phyloP scores from a whole-genome alignment of 2,113 vertebrate species.

The Phocoena sinus region DNA sequence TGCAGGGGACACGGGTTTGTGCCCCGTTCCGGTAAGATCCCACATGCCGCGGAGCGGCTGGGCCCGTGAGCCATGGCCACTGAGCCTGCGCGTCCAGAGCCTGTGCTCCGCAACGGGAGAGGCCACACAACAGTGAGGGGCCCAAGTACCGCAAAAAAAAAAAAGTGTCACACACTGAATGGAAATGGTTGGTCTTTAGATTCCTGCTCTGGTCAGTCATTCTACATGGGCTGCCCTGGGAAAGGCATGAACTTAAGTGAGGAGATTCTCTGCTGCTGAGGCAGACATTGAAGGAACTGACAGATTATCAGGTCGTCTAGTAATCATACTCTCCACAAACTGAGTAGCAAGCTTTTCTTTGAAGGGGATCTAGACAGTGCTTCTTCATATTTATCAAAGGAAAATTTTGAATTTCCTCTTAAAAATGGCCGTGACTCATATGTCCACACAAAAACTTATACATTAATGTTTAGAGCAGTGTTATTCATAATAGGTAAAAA shows the following conservation, averaged over 20 bases:
- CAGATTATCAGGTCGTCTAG: background rate
- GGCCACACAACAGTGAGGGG: too few relatives aligned
- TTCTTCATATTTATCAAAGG: background rate
- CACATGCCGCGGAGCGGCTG: too few relatives aligned
- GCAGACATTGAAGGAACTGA: background rate
- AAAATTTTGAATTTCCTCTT: background rate
- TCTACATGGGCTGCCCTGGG: background rate
- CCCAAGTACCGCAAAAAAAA: too few relatives aligned
- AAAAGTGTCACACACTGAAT: background rate
- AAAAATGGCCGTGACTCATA: background rate
- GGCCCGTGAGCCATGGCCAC: too few relatives aligned
- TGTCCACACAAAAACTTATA: background rate
- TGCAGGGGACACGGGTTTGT: too few relatives aligned
- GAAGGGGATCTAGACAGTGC: background rate
- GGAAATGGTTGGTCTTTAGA: background rate
- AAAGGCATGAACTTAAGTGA: background rate
- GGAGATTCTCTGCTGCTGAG: background rate
- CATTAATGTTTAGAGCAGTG: background rate
- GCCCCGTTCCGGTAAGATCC: too few relatives aligned
- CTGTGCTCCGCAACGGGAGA: too few relatives aligned
- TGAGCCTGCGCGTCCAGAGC: too few relatives aligned
- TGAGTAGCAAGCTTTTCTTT: background rate
- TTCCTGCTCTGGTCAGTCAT: background rate
- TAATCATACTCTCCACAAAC: background rate
- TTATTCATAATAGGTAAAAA: background rate